A percentile compares a stretch with the other conserved stretches of the same genome.
Evolutionary conservation across 2,797 vertebrate genomes (phyloP).

Genomic region (Limnodromus scolopaceus): DNA sequence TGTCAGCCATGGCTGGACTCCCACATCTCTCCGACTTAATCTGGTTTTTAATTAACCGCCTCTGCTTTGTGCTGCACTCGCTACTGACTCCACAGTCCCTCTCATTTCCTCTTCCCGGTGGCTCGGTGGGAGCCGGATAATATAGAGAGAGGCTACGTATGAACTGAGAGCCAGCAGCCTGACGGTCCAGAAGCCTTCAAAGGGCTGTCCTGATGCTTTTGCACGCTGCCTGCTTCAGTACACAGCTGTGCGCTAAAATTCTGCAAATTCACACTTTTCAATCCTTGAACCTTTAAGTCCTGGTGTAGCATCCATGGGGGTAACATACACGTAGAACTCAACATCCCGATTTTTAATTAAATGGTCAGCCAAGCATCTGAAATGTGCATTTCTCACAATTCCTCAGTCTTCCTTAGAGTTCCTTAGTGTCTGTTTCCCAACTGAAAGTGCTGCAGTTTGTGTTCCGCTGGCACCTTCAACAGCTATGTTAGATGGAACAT

Average conservation of each 20-base stretch:
- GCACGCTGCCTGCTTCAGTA: not conserved
- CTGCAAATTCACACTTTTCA: not conserved
- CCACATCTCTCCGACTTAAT: not conserved
- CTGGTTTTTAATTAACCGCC: not conserved
- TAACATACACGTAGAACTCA: not conserved
- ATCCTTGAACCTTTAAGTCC: not conserved
- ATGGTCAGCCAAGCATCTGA: not conserved
- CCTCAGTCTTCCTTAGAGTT: not conserved
- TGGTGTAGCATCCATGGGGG: not conserved
- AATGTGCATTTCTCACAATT: fast-evolving
- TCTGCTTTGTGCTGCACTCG: not conserved
- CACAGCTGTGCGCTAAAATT: not conserved
- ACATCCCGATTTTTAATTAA: not conserved
- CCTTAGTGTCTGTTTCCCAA: not conserved
- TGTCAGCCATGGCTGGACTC: fast-evolving
- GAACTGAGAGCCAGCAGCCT: not conserved
- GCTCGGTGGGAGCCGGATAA: not conserved
- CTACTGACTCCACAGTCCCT: not conserved
- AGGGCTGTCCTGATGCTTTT: fast-evolving
- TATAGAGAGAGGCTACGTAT: fast-evolving
- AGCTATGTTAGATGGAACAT: fast-evolving
- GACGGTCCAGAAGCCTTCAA: not conserved
- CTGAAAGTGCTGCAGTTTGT: not conserved
- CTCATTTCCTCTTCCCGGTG: not conserved
- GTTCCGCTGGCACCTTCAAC: not conserved